Evolutionary conservation across 2,888 invertebrate species (phyloP).

Genomic region (Ichneumon xanthorius): DNA sequence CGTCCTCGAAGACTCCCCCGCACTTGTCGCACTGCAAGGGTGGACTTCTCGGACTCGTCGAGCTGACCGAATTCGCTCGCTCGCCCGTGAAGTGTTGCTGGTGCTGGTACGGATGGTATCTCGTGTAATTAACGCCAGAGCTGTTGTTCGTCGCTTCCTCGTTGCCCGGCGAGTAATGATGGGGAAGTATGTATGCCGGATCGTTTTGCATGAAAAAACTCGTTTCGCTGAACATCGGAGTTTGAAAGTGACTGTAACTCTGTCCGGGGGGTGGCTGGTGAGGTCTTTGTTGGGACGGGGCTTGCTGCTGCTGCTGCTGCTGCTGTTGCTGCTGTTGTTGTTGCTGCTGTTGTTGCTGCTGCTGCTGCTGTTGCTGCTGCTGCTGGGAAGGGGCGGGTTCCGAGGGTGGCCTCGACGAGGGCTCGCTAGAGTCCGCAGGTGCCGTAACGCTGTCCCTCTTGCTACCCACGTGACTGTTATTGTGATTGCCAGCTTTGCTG

Average conservation of each 20-base stretch:
- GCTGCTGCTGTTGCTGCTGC: conserved; percentile 83
- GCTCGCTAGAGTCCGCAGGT: conserved; percentile 91
- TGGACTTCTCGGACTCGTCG: conserved; percentile 89
- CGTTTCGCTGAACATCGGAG: conserved; percentile 78
- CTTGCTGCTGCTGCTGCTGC: conserved; percentile 72
- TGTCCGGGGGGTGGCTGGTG: conserved; percentile 69
- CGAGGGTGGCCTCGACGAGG: conserved; percentile 86
- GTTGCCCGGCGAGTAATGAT: conserved; percentile 85
- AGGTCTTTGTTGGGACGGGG: conserved; percentile 70
- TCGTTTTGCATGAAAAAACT: conserved; percentile 81
- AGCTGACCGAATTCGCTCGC: conserved; percentile 83
- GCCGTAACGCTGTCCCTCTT: conserved; percentile 86
- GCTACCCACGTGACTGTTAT: conserved; percentile 86
- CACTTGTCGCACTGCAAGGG: conserved; percentile 93
- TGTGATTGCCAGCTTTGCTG: conserved; percentile 86
- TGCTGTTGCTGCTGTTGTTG: conserved; percentile 84
- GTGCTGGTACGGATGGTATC: conserved; percentile 85
- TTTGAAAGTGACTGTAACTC: conserved; percentile 74
- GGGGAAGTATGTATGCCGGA: conserved; percentile 81
- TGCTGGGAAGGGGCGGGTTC: conserved; percentile 86
- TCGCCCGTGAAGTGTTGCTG: conserved; percentile 84
- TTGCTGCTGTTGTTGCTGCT: conserved; percentile 84
- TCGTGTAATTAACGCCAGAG: conserved; percentile 79
- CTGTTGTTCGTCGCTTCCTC: conserved; percentile 86
- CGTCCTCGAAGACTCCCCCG: conserved; percentile 92